A percentile compares a stretch with the other conserved stretches of the same genome.
Evolutionary conservation across 2,888 invertebrate genomes (phyloP).

Genomic region (Lacanobia wlatinum): DNA sequence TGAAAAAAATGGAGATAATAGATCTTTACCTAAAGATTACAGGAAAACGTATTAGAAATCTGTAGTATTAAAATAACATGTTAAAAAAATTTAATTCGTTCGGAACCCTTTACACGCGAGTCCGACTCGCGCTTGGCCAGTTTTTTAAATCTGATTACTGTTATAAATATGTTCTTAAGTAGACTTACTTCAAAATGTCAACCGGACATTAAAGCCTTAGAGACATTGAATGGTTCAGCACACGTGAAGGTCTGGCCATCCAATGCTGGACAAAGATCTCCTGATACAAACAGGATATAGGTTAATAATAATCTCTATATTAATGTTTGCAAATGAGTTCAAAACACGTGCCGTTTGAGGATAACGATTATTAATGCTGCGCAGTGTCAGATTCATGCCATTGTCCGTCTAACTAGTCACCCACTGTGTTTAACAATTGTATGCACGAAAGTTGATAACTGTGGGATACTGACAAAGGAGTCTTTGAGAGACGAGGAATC

Average conservation of each 20-base stretch:
- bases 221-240: neutral
- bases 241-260: neutral
- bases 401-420: conserved; percentile 1
- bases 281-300: conserved; percentile 5
- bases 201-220: neutral
- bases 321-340: conserved; percentile 7
- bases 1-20: too few relatives aligned
- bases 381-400: neutral
- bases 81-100: too few relatives aligned
- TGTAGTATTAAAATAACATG: too few relatives aligned
- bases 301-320: neutral
- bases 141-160: neutral
- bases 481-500: neutral
- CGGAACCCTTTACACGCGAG: too few relatives aligned
- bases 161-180: neutral
- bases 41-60: too few relatives aligned
- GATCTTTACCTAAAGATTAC: too few relatives aligned
- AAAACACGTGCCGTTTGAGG: conserved; percentile 8
- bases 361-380: conserved; percentile 18
- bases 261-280: neutral
- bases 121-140: too few relatives aligned
- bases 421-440: neutral
- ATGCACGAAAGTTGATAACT: neutral
- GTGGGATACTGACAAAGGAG: neutral
- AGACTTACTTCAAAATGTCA: neutral